Base-by-base conservation (phyloP, 2,113 vertebrate species). In the Corynorhinus townsendii region DNA sequence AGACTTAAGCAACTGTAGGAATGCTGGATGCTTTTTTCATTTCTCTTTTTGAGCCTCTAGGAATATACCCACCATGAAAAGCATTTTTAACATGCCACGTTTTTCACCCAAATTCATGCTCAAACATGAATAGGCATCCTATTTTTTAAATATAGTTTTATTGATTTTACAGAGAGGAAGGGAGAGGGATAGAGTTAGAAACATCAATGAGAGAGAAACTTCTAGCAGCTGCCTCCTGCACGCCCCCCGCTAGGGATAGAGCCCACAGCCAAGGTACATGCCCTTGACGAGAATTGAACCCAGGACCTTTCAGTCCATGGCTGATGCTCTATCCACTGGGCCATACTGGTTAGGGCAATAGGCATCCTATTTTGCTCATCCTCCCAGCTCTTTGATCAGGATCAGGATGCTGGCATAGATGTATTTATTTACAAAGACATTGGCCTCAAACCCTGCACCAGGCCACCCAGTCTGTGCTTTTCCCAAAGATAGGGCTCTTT, bases 91-190 rank as follows among this genome's bases (percentile, higher is more conserved):
- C 72, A n/a, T 94, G 54, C 6, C 49, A 73, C 86, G 66, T 14
- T 85, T 77, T 86, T 64, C 68, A 87, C 66, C 68, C 47, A 92
- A 75, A 93, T 90, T 80, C 77, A 86, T 30, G 80, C 30, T 89
- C 22, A 17, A 19, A 43, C 52, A 52, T 89, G 81, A 94, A 79
- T 5, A 88, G 77, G 30, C 43, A 33, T 11, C 59, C 59, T 62
- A 62, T 62, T 62, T 62, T 62, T 22, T 11, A 28, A 62, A 62
- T 62, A 28, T 62, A 28, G 9, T 11, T 28, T 62, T 62, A 28
- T 62, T 11, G 24, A 62, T 28, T 62, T 62, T 62, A 62, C 59
- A 62, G 24, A 62, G 10, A 62, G 4, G 59, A 62, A 62, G 59
- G 24, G 59, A 62, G 26, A 62, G 11, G 59, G 26, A 62, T 62